Base-by-base conservation (phyloP, 1,140 invertebrate species). In the Antheraea pernyi region DNA sequence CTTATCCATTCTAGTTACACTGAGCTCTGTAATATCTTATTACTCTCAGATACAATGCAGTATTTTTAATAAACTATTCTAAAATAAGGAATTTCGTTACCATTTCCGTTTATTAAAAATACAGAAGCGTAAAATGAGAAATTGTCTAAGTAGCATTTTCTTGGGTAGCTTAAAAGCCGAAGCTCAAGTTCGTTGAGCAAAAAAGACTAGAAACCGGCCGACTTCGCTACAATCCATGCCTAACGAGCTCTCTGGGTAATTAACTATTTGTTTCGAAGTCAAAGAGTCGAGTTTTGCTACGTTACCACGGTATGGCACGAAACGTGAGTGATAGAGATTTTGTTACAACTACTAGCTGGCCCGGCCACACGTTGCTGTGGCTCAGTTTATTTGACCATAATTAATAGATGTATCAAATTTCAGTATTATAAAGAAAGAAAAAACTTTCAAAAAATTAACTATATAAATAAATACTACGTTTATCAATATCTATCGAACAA, bases 191-290 rank as follows among this genome's bases (percentile, higher is more conserved):
- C 58, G 61, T 59, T 62, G 66, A 67, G 69, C 58, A 73, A 79
- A 82, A 81, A 81, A 77, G 71, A 30, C 58, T 53, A 30, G 65
- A 67, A 67, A 18, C 73, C 70, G 68, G 72, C 53, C 67, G 75
- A 80, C 75, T 77, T 78, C 73, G 74, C 71, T 83, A 87, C 81
- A 84, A 84, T 85, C 76, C 78, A 68, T 62, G 75, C 73, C 76
- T 85, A 87, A 87, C 81, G 85, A 85, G 80, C 83, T 83, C 83
- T 84, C 76, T 76, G 70, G 71, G 75, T 84, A 87, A 87, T 85
- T 87, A 87, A 87, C 85, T 83, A 85, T 87, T 87, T 85, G 83
- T 85, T 87, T 78, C 80, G 48, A 77, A 85, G 75, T 84, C 79
- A 84, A 82, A 83, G 76, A 82, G 73, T 79, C 70, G 78, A 74